These are phyloP conservation scores for Enteromius anoplus DNA, from an alignment of 2,797 vertebrate species.

Conservation along the genomic window DNA sequence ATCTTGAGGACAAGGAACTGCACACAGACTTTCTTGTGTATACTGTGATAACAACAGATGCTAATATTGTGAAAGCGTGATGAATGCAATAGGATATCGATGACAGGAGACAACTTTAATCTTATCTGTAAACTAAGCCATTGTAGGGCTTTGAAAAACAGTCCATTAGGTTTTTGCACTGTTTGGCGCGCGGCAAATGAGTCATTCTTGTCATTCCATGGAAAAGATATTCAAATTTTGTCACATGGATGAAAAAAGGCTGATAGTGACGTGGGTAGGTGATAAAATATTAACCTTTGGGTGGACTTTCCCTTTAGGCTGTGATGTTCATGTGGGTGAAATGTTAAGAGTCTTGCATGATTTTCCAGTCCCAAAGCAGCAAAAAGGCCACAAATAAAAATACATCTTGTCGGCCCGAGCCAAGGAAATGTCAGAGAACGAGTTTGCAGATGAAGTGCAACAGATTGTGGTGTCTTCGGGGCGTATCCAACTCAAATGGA, in stretches of 20 bases:
- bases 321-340: not conserved
- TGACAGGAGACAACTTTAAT: not conserved
- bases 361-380: not conserved
- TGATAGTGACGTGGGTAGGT: not conserved
- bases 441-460: slow-evolving; percentile 3
- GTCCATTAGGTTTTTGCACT: not conserved
- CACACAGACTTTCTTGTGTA: not conserved
- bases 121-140: not conserved
- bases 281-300: slow-evolving; percentile 8
- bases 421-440: not conserved
- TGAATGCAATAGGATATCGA: not conserved
- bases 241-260: not conserved
- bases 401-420: not conserved
- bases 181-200: not conserved
- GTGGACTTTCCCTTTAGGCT: not conserved
- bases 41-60: not conserved
- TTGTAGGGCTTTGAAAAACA: not conserved
- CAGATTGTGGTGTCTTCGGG: not conserved
- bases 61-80: not conserved
- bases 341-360: not conserved
- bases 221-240: not conserved
- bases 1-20: not conserved
- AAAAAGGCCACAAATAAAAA: slow-evolving; percentile 2
- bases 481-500: not conserved
- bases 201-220: not conserved